Evolutionary conservation across 1,140 invertebrate genomes (phyloP).

Genomic region (Vanessa atalanta): DNA sequence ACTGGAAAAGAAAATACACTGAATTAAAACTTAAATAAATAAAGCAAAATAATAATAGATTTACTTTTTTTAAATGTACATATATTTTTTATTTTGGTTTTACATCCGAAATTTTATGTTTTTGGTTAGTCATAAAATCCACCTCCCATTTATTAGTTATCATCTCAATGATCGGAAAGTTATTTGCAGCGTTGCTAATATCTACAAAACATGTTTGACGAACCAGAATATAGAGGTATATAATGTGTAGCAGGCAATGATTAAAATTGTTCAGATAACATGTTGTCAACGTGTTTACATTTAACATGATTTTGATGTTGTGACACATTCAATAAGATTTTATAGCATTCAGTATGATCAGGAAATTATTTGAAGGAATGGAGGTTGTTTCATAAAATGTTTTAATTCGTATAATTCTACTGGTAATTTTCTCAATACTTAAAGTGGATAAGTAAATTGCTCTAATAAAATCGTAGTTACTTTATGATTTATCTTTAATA

Average conservation of each 20-base stretch:
- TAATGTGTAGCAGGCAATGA: slow-evolving; percentile 54
- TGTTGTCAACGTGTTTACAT: neutral
- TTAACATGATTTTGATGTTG: neutral
- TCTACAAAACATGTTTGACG: slow-evolving; percentile 36
- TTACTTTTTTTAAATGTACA: neutral
- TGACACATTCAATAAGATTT: slow-evolving; percentile 17
- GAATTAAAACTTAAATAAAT: neutral
- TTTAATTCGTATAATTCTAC: neutral
- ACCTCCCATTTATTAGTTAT: slow-evolving; percentile 72
- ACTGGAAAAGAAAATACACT: slow-evolving; percentile 52
- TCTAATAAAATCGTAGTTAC: too few relatives aligned
- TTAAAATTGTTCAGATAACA: neutral
- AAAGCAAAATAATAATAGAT: neutral
- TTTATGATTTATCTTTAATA: too few relatives aligned
- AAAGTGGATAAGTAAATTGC: too few relatives aligned
- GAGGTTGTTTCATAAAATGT: neutral
- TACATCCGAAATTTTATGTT: neutral
- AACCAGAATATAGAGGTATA: slow-evolving; percentile 33
- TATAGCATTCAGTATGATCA: neutral
- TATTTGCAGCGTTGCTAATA: slow-evolving; percentile 58
- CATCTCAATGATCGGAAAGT: slow-evolving; percentile 71
- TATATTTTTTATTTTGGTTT: neutral
- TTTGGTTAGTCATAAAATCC: slow-evolving; percentile 52
- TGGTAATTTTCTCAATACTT: too few relatives aligned
- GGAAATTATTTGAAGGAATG: neutral